phyloP scores from a whole-genome alignment of 2,888 invertebrate species.

The Cataglyphis albicans region DNA sequence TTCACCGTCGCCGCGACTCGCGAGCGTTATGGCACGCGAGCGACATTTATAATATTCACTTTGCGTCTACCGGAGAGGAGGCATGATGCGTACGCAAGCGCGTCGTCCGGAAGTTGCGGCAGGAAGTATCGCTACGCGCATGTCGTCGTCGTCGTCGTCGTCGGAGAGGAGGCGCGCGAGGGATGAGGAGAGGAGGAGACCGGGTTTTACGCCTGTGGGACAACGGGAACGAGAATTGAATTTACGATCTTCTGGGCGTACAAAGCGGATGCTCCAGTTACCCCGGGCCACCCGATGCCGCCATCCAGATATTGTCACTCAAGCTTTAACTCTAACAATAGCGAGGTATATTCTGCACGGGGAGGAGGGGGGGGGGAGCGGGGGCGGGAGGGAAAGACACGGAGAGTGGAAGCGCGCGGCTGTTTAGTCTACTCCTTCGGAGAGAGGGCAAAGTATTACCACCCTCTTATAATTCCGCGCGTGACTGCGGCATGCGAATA shows the following conservation, averaged over 20 bases:
- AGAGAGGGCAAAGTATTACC: constrained; percentile 34
- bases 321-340: constrained; percentile 51
- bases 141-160: constrained; percentile 41
- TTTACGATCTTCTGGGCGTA: constrained; percentile 51
- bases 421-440: constrained; percentile 40
- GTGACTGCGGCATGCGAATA: constrained; percentile 40
- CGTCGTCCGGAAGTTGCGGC: constrained; percentile 69
- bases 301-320: constrained; percentile 57
- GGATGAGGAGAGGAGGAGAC: neutral
- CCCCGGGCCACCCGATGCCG: constrained; percentile 53
- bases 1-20: constrained; percentile 75
- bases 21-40: constrained; percentile 78
- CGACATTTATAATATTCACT: constrained; percentile 78
- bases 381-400: neutral
- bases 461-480: constrained; percentile 40
- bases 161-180: neutral
- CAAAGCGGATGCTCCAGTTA: constrained; percentile 56
- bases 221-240: constrained; percentile 55
- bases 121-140: constrained; percentile 67
- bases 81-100: constrained; percentile 45
- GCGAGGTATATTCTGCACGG: constrained; percentile 25
- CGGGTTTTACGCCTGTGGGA: constrained; percentile 48
- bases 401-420: neutral
- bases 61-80: constrained; percentile 61
- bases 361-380: neutral